phyloP scores from a whole-genome alignment of 2,888 invertebrate genomes.

The Belgica antarctica region DNA sequence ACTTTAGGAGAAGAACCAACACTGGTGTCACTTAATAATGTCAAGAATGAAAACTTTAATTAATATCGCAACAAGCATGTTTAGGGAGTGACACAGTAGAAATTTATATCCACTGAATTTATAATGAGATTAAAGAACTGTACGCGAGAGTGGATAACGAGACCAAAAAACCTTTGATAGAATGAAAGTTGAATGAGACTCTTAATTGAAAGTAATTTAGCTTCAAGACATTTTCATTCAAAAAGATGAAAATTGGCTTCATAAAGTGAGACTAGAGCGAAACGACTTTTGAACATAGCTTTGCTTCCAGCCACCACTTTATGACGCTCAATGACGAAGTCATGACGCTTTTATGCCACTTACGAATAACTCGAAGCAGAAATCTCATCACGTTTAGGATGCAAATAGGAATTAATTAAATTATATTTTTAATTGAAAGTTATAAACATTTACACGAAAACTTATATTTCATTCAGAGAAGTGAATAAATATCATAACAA shows the following conservation, averaged over 20 bases:
- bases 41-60: constrained; percentile 18
- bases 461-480: constrained; percentile 11
- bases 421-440: constrained; percentile 21
- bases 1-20: neutral
- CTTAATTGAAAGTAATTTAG: neutral
- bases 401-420: constrained; percentile 26
- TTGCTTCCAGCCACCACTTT: neutral
- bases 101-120: neutral
- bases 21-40: constrained; percentile 4
- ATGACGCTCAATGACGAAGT: neutral
- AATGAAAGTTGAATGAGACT: neutral
- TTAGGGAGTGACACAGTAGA: neutral
- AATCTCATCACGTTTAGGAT: constrained; percentile 23
- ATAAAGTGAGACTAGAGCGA: neutral
- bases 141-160: neutral
- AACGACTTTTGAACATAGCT: neutral
- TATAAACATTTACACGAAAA: constrained; percentile 13
- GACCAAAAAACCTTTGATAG: neutral
- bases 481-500: too few relatives aligned
- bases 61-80: constrained; percentile 20
- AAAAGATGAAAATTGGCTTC: constrained; percentile 7
- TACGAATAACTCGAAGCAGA: constrained; percentile 16
- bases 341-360: neutral
- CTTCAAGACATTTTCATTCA: neutral
- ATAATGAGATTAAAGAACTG: neutral